Evolutionary conservation across 1,140 invertebrate species (phyloP), one percentile per base, ranked within the genome.

Genomic region (Drosophila rufa): DNA sequence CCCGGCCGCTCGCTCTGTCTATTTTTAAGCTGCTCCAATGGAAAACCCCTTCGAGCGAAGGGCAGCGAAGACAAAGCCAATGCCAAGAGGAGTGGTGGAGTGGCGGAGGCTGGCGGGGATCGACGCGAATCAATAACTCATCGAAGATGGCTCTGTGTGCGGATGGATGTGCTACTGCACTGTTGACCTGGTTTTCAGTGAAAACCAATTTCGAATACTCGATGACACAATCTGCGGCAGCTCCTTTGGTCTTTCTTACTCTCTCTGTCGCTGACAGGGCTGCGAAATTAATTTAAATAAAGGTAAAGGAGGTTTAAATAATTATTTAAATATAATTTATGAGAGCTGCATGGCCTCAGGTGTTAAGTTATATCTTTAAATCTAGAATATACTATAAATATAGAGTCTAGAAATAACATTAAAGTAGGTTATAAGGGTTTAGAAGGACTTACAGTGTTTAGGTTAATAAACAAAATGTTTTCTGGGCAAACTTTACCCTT

Each of bases 111-210:
- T 33, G 36, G 27, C 48, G 73, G 56, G 43, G 64, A 48, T 61
- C 46, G 57, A 33, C 36, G 65, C 62, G 27, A 65, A 76, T 73
- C 53, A 71, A 59, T 70, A 55, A 36, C 57, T 55, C 46, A 42
- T 46, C 27, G 27, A 45, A 30, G 25, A 3, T 11, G 33, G 33
- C 33, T 36, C 9, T 11, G 33, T 36, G 33, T 11, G 30, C 30
- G 30, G 62, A 61, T 65, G 74, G 71, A 56, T 61, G 69, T 81
- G 66, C 83, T 87, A 83, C 83, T 87, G 83, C 83, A 87, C 80
- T 83, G 57, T 62, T 87, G 83, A 87, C 83, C 83, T 83, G 68
- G 48, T 87, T 87, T 87, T 46, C 42, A 56, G 27, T 30, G 27
- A 30, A 30, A 30, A 30, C 67, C 45, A 60, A 42, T 43, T 73